A percentile compares a stretch with the other conserved stretches of the same genome.
These are phyloP conservation scores for Catagonus wagneri DNA, from an alignment of 2,113 vertebrate genomes.

Conservation along the genomic window DNA sequence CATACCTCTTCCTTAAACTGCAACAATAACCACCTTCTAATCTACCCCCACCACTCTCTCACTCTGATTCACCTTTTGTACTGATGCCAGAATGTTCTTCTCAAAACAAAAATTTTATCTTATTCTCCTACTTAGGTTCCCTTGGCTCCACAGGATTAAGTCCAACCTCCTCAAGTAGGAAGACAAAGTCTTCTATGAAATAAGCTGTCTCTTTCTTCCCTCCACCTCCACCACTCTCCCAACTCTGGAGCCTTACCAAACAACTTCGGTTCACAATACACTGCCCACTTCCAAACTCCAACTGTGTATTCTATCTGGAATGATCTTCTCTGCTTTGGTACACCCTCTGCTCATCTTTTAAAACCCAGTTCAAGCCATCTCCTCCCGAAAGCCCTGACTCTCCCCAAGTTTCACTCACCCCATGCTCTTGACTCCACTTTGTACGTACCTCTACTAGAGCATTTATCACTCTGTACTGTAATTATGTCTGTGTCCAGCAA, in stretches of 20 bases:
- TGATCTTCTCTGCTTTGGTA: not conserved
- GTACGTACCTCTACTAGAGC: slow-evolving; percentile 75
- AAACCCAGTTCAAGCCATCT: slow-evolving; percentile 28
- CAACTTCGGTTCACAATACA: slow-evolving; percentile 4
- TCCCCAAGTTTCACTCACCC: slow-evolving; percentile 51
- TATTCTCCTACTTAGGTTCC: not conserved
- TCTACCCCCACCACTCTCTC: not conserved
- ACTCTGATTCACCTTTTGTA: slow-evolving; percentile 30
- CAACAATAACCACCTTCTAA: not conserved
- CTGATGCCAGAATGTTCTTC: slow-evolving; percentile 18
- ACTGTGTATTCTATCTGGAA: not conserved
- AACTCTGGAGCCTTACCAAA: not conserved
- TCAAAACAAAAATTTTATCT: slow-evolving; percentile 52
- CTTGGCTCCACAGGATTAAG: not conserved
- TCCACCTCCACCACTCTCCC: not conserved
- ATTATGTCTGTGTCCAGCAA: slow-evolving; percentile 75
- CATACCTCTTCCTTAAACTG: slow-evolving; percentile 1
- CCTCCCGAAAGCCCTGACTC: slow-evolving; percentile 27
- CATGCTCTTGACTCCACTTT: slow-evolving; percentile 66
- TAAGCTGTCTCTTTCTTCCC: not conserved
- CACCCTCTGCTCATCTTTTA: slow-evolving; percentile 1
- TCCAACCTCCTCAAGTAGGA: slow-evolving; percentile 35
- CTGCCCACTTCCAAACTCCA: not conserved
- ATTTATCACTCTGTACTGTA: slow-evolving; percentile 72
- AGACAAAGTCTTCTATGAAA: not conserved